phyloP scores from a whole-genome alignment of 2,113 vertebrate species.

The Saimiri boliviensis region DNA sequence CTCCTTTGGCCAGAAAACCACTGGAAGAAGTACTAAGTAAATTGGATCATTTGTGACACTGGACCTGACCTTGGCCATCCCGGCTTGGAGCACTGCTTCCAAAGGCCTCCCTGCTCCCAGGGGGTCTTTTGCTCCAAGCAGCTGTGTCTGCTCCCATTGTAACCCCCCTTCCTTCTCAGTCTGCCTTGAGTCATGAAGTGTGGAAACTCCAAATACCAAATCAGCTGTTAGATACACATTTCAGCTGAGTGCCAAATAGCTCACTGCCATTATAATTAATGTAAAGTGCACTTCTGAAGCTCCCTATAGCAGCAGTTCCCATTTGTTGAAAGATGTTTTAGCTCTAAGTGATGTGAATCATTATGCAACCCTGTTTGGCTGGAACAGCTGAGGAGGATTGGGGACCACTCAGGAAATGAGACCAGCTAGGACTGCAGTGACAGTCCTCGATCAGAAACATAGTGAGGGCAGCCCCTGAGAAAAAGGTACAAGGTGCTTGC shows the following conservation, averaged over 20 bases:
- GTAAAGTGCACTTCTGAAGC: background rate
- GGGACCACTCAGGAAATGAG: background rate
- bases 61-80: background rate
- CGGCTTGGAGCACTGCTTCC: background rate
- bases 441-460: background rate
- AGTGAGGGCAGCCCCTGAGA: background rate
- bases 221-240: conserved; percentile 40
- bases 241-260: conserved; percentile 7
- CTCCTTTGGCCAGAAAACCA: background rate
- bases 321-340: background rate
- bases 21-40: background rate
- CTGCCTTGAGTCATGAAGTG: background rate
- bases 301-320: conserved; percentile 19
- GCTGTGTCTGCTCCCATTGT: background rate
- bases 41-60: background rate
- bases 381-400: background rate
- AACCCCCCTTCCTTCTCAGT: background rate
- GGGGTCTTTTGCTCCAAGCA: background rate
- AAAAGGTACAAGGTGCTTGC: background rate
- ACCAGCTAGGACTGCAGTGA: background rate
- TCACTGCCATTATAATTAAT: conserved; percentile 62
- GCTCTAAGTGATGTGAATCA: background rate
- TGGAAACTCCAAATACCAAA: conserved; percentile 39
- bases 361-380: background rate
- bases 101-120: background rate